These are phyloP conservation scores for Diorhabda carinulata DNA, from an alignment of 1,140 invertebrate genomes.

Conservation along the genomic window DNA sequence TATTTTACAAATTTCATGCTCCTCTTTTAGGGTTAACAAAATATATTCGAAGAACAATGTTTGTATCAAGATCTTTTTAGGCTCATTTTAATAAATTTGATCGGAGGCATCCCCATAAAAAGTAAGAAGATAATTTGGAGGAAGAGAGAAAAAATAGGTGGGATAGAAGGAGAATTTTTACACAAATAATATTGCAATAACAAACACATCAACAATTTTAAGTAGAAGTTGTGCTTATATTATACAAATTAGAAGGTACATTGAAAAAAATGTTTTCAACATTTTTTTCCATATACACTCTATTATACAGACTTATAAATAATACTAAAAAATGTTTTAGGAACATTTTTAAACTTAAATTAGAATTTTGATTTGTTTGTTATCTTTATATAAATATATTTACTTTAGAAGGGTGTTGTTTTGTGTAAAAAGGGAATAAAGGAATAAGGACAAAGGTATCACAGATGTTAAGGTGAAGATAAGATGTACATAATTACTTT, in stretches of 20 bases:
- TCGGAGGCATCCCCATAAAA: slow-evolving; percentile 27
- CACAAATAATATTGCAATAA: not conserved
- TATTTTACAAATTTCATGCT: no score
- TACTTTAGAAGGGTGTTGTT: slow-evolving; percentile 5
- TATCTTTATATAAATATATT: not conserved
- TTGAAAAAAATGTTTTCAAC: no score
- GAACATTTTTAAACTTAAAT: not conserved
- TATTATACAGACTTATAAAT: not conserved
- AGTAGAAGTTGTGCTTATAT: not conserved
- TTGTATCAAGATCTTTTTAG: no score
- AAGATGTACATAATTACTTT: slow-evolving; percentile 26
- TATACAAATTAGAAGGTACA: no score
- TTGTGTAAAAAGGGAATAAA: not conserved
- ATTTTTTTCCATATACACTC: not conserved
- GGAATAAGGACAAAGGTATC: slow-evolving; percentile 33
- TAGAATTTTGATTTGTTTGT: not conserved
- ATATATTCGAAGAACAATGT: no score
- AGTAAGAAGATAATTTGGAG: slow-evolving; percentile 6
- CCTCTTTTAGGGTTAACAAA: no score
- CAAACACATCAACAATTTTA: not conserved
- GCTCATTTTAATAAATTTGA: slow-evolving; percentile 30
- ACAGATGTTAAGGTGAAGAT: slow-evolving; percentile 42
- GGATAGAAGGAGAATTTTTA: not conserved
- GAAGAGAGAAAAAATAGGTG: not conserved
- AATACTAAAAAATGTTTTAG: slow-evolving; percentile 1